A percentile compares a stretch with the other conserved stretches of the same genome.
Evolutionary conservation across 2,113 vertebrate species (phyloP).

Genomic region (Pungitius pungitius): DNA sequence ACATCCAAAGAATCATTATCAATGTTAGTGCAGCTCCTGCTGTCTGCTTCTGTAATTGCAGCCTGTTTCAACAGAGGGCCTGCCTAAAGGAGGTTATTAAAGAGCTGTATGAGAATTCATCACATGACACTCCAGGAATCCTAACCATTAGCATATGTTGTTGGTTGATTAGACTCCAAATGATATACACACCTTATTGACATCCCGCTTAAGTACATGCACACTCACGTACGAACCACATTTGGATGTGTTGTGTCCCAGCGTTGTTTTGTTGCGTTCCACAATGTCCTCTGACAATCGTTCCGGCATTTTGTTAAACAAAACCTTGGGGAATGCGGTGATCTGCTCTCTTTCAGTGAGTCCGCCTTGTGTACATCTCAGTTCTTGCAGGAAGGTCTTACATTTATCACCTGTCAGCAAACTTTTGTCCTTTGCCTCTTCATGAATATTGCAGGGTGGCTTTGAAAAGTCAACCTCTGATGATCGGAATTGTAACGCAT

Average conservation of each 20-base stretch:
- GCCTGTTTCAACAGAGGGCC: neutral
- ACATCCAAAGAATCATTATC: constrained; percentile 23
- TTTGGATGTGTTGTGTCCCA: constrained; percentile 79
- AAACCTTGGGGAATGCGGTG: neutral
- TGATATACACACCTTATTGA: constrained; percentile 77
- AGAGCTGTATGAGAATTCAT: neutral
- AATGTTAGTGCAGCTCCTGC: constrained; percentile 76
- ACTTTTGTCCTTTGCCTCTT: neutral
- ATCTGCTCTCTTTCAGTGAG: constrained; percentile 1
- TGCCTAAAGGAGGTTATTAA: neutral
- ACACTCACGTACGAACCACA: constrained; percentile 82
- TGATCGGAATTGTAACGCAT: neutral
- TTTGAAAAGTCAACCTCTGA: neutral
- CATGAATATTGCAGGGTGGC: neutral
- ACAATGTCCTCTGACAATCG: constrained; percentile 80
- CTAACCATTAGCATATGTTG: neutral
- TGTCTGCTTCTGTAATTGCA: constrained; percentile 71
- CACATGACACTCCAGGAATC: neutral
- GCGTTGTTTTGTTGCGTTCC: constrained; percentile 86
- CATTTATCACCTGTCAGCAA: neutral
- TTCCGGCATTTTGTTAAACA: constrained; percentile 35
- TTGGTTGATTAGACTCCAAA: neutral
- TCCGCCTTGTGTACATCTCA: neutral
- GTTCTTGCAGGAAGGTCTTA: constrained; percentile 17
- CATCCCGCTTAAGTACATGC: constrained; percentile 75